Evolutionary conservation across 2,888 invertebrate species (phyloP), one percentile per base, ranked within the genome.

Genomic region (Leptopterna dolabrata): DNA sequence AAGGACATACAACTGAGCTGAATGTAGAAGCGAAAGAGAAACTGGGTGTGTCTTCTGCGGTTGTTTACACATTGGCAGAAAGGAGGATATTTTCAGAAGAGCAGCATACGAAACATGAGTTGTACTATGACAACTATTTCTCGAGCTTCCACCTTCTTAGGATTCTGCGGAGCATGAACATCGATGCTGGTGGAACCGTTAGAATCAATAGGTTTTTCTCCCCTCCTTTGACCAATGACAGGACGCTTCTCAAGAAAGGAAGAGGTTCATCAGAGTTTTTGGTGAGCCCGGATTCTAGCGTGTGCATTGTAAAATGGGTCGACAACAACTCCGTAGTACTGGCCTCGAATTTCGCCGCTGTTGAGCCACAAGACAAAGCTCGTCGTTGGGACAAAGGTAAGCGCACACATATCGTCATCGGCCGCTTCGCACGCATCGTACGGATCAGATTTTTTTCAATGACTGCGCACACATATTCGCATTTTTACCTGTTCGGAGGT

Each of bases 1-100:
- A 90, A 85, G 90, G 90, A 14, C 24, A 29, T 0, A 86, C 88
- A n/a, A 90, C 90, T 11, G 85, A 88, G 16, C 24, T 55, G 24
- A 13, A 81, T 19, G 1, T 0, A 51, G 27, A 51, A 13, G 82
- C 82, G 2, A 81, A 81, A 55, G 55, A 47, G n/a, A 47, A 29
- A 19, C 82, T 81, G 43, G 80, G 80, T 9, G 43, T 29, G 19
- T 19, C 16, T 11, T 11, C 29, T 16, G 14, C 16, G 9, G 29
- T 81, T 14, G 24, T 29, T 4, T 80, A 80, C 80, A 80, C 82
- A 2, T 81, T 81, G 82, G 82, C 43, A 27, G n/a, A 81, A 16
- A 55, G 55, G 16, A 24, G 55, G 19, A 81, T 81, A 11, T n/a
- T 43, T 16, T 19, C 24, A 24, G 80, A 51, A 27, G 47, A 41